Evolutionary conservation across 2,797 vertebrate species (phyloP).

Genomic region (Rhabdophis nuchalis): DNA sequence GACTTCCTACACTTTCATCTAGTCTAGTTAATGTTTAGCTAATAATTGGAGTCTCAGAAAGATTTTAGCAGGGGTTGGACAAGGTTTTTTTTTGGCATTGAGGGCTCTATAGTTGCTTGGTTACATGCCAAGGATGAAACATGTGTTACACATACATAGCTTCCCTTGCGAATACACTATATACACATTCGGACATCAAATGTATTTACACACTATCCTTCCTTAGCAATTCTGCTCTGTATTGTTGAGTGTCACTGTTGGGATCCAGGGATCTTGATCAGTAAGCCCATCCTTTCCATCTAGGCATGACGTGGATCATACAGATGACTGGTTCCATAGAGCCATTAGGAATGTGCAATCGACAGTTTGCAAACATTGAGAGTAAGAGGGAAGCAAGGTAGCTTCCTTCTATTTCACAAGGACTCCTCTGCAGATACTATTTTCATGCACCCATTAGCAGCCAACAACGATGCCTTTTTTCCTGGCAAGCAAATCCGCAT

Average conservation of each 20-base stretch:
- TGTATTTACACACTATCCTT: not conserved
- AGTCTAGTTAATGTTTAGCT: slow-evolving; percentile 13
- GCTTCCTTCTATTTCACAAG: not conserved
- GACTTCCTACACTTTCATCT: slow-evolving; percentile 16
- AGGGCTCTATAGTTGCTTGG: not conserved
- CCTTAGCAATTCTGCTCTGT: not conserved
- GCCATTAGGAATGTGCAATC: not conserved
- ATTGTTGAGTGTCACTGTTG: not conserved
- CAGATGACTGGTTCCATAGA: not conserved
- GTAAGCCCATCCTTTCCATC: not conserved
- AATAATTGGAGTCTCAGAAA: slow-evolving; percentile 5
- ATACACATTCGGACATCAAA: not conserved
- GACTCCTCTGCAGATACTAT: not conserved
- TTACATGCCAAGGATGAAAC: not conserved
- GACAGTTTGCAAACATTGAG: not conserved
- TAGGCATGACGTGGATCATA: not conserved
- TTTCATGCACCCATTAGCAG: not conserved
- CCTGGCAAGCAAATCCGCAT: not conserved
- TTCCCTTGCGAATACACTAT: not conserved
- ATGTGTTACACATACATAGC: not conserved
- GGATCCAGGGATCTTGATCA: not conserved
- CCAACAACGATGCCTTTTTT: not conserved
- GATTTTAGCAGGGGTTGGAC: not conserved
- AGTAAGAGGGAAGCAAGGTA: not conserved
- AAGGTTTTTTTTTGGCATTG: not conserved